These are phyloP conservation scores for Bombycilla garrulus DNA, from an alignment of 2,113 vertebrate genomes.

Conservation along the genomic window DNA sequence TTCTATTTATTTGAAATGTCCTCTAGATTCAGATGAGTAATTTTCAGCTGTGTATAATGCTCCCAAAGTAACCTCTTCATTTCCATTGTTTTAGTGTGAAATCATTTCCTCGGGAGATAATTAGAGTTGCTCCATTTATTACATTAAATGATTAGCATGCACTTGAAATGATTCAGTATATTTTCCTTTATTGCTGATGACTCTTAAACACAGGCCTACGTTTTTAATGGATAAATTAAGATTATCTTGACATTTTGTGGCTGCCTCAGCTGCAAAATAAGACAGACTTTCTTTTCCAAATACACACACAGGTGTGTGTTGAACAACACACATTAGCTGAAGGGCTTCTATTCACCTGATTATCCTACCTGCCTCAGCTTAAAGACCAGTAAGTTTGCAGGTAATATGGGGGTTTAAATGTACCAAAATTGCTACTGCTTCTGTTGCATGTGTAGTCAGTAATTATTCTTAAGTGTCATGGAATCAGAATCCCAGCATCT, in stretches of 20 bases:
- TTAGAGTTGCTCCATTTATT: constrained; percentile 88
- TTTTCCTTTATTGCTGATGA: constrained; percentile 84
- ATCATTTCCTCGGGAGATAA: constrained; percentile 87
- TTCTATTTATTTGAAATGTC: constrained; percentile 63
- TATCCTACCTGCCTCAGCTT: constrained; percentile 61
- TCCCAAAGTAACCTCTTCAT: constrained; percentile 80
- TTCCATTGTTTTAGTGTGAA: constrained; percentile 87
- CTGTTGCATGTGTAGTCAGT: neutral
- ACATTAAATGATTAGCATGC: constrained; percentile 86
- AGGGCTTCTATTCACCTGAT: constrained; percentile 40
- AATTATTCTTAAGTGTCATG: constrained; percentile 10
- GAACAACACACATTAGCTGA: constrained; percentile 20
- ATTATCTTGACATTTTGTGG: constrained; percentile 76
- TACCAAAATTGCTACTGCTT: constrained; percentile 33
- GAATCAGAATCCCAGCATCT: constrained; percentile 41
- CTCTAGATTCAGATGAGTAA: constrained; percentile 71
- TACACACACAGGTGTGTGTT: constrained; percentile 72
- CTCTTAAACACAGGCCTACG: constrained; percentile 80
- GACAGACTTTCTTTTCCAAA: constrained; percentile 74
- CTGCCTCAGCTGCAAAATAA: constrained; percentile 68
- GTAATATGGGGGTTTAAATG: constrained; percentile 12
- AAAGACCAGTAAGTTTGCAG: constrained; percentile 25
- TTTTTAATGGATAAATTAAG: constrained; percentile 81
- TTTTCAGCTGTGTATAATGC: constrained; percentile 75
- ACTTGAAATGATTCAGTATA: constrained; percentile 84